Evolutionary conservation across 2,888 invertebrate genomes (phyloP).

Genomic region (Lasioglossum pauxillum): DNA sequence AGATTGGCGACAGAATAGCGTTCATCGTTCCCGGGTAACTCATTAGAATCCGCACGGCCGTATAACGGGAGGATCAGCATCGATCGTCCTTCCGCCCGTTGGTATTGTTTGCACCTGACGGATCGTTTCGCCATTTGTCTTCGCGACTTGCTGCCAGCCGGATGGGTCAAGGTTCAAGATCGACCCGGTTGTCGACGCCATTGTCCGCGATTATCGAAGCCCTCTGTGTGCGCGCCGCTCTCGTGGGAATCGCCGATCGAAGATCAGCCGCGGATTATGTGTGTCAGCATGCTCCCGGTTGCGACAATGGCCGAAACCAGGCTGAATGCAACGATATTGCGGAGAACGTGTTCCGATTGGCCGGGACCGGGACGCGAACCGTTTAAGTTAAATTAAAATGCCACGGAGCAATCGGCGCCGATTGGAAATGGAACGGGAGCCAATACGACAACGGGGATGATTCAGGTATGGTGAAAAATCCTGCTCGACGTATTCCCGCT

Average conservation of each 20-base stretch:
- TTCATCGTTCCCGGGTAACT: constrained; percentile 29
- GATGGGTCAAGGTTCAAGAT: constrained; percentile 41
- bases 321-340: not conserved
- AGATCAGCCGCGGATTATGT: constrained; percentile 29
- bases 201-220: constrained; percentile 51
- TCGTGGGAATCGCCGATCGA: constrained; percentile 28
- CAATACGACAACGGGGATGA: not conserved
- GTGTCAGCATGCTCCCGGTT: constrained; percentile 23
- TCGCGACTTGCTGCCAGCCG: not conserved
- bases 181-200: constrained; percentile 18
- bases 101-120: constrained; percentile 50
- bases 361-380: not conserved
- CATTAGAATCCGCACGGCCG: constrained; percentile 39
- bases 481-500: not conserved
- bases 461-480: not conserved
- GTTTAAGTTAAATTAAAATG: constrained; percentile 26
- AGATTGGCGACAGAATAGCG: constrained; percentile 25
- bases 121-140: constrained; percentile 60
- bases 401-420: not conserved
- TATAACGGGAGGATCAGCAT: constrained; percentile 46
- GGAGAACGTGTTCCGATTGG: not conserved
- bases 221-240: not conserved
- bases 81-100: constrained; percentile 16
- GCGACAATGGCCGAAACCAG: constrained; percentile 19
- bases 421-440: not conserved